phyloP scores from a whole-genome alignment of 2,888 invertebrate species.

The Thera britannica region DNA sequence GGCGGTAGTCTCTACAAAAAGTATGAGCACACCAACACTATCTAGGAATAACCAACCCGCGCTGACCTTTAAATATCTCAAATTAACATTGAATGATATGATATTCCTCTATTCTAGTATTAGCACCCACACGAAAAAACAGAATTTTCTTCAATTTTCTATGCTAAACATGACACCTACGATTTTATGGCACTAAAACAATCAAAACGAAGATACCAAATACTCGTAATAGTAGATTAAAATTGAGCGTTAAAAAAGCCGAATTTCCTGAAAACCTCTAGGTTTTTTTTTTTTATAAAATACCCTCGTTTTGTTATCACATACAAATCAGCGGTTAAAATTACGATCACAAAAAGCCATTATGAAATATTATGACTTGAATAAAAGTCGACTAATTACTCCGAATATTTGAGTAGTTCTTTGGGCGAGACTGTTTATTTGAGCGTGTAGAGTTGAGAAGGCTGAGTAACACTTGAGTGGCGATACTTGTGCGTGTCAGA shows the following conservation, averaged over 20 bases:
- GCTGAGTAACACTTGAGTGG: constrained; percentile 11
- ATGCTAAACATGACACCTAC: neutral
- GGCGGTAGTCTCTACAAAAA: no score
- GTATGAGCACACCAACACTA: neutral
- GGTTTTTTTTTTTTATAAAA: no score
- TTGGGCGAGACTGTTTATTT: constrained; percentile 24
- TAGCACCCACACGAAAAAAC: constrained; percentile 11
- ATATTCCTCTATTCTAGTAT: neutral
- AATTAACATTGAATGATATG: neutral
- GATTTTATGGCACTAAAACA: constrained; percentile 24
- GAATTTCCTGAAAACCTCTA: constrained; percentile 13
- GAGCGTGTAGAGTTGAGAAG: constrained; percentile 19
- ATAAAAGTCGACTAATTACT: constrained; percentile 14
- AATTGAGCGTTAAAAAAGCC: constrained; percentile 1
- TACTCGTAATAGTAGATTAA: constrained; percentile 1
- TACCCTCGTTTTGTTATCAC: neutral
- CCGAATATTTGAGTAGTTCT: constrained; percentile 18
- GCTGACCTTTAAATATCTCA: neutral
- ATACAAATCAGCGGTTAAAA: neutral
- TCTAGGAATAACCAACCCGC: neutral
- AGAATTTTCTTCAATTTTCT: neutral
- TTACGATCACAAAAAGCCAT: constrained; percentile 8
- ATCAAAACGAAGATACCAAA: constrained; percentile 5
- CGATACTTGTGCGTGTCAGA: constrained; percentile 51
- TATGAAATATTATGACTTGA: constrained; percentile 9